Evolutionary conservation across 2,113 vertebrate species (phyloP), one percentile per base, ranked within the genome.

Genomic region (Calidris pygmaea): DNA sequence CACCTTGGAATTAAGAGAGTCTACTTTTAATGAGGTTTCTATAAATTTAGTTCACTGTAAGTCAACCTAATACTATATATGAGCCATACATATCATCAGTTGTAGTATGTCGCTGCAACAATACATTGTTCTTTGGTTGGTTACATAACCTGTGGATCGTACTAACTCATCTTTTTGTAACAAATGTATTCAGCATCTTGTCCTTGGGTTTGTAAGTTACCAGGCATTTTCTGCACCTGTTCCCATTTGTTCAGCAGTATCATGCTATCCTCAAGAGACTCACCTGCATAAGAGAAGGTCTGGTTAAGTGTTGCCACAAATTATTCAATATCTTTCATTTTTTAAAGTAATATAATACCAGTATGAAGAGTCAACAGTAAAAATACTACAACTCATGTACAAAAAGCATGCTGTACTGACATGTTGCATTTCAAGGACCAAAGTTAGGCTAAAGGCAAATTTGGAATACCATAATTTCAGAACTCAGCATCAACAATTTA

Each of bases 1-100:
- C 35, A 47, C 35, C 9, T 41, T 73, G 48, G 11, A 81, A 81
- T 70, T 72, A 89, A 55, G 5, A 41, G 15, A 13, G 8, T 26
- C 47, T 48, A 9, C 14, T 72, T 56, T 45, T 45, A 71, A 67
- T 45, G 22, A 43, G 5, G 1, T 39, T 78, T 55, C 32, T 79
- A 32, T 32, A 73, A 78, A 55, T 59, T 41, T 67, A 30, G 3
- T 9, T 71, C 5, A 20, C n/a, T 55, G 24, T n/a, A 75, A 47
- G 24, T 56, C 3, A 23, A 37, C 16, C 68, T 55, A 27, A 29
- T 62, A 29, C 4, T 7, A 8, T 20, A 77, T 12, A 6, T 62
- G 12, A 63, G 27, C 39, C 10, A 6, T 29, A 41, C 0, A 17
- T 6, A 50, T 29, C 0, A 2, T 43, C 18, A 60, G 23, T 14